Base-by-base conservation (phyloP, 2,113 vertebrate genomes). In the Calonectris borealis region DNA sequence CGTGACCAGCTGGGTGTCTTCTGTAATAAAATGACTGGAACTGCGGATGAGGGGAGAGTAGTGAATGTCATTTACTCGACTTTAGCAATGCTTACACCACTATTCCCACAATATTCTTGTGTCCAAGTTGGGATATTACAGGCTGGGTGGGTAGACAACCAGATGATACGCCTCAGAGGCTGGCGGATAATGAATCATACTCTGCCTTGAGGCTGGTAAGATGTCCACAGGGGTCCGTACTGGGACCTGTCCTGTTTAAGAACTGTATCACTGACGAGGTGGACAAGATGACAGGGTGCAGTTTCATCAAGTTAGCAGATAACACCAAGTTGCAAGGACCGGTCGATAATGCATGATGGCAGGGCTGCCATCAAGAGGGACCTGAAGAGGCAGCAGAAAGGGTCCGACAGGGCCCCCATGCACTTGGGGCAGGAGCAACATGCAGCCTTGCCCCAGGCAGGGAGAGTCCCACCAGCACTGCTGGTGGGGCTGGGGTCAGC, bases 401-500 rank as follows among this genome's bases (percentile, higher is more conserved):
- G 19, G 40, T 66, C 26, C 3, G 0, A 38, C 3, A 58, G 42
- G 31, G 16, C 6, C 19, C 10, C 13, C 27, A 32, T 27, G 29
- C 26, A 61, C 31, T 14, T 55, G 46, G 10, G 4, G 24, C 24
- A 19, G 40, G 10, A 80, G 27, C 36, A 80, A 22, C n/a, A 29
- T 32, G 29, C 40, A 36, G 26, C n/a, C 38, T 6, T 68, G 19
- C 2, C 9, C 6, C 3, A 6, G 29, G 32, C 19, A 62, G 51
- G n/a, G 15, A 32, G 57, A 32, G 25, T 46, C 10, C 46, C 3
- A 7, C 17, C 55, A 55, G 11, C 13, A 61, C 26, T 36, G 54
- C 38, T 1, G 0, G 11, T 58, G 38, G 26, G 32, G 20, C 10
- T 24, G 21, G 13, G 10, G 11, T 36, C 7, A 9, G 17, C 2